A percentile compares a stretch with the other conserved stretches of the same genome.
phyloP scores from a whole-genome alignment of 2,113 vertebrate species.

The Hyperoodon ampullatus region DNA sequence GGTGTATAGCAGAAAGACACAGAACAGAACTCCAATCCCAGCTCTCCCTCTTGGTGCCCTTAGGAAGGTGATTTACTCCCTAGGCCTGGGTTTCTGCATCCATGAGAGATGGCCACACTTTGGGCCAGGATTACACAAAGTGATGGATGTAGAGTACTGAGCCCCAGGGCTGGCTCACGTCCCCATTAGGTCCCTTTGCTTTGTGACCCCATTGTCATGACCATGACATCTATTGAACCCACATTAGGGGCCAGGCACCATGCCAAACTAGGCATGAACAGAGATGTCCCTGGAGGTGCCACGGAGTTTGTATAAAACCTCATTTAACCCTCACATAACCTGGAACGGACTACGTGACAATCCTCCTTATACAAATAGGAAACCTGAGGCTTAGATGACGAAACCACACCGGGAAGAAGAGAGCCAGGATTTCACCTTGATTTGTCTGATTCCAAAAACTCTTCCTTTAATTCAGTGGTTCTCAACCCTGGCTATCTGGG shows the following conservation, averaged over 20 bases:
- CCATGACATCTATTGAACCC: not conserved
- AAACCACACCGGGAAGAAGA: not conserved
- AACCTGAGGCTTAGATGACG: not conserved
- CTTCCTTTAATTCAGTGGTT: not conserved
- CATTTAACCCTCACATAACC: not conserved
- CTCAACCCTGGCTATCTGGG: not conserved
- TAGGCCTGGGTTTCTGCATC: not conserved
- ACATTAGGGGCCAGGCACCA: not conserved
- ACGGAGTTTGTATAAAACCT: not conserved
- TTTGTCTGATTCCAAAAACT: conserved; percentile 21
- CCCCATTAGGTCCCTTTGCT: not conserved
- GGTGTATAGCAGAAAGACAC: not conserved
- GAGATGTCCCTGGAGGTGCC: not conserved
- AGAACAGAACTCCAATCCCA: not conserved
- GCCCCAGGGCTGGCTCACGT: not conserved
- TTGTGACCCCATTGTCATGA: not conserved
- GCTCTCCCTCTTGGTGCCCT: not conserved
- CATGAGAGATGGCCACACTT: not conserved
- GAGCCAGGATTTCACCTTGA: not conserved
- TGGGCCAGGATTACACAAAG: not conserved
- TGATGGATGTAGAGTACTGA: not conserved
- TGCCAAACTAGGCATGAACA: not conserved
- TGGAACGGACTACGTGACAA: not conserved
- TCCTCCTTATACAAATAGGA: not conserved
- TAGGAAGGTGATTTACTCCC: not conserved